These are phyloP conservation scores for Notodonta ziczac DNA, from an alignment of 2,888 invertebrate genomes.

Conservation along the genomic window DNA sequence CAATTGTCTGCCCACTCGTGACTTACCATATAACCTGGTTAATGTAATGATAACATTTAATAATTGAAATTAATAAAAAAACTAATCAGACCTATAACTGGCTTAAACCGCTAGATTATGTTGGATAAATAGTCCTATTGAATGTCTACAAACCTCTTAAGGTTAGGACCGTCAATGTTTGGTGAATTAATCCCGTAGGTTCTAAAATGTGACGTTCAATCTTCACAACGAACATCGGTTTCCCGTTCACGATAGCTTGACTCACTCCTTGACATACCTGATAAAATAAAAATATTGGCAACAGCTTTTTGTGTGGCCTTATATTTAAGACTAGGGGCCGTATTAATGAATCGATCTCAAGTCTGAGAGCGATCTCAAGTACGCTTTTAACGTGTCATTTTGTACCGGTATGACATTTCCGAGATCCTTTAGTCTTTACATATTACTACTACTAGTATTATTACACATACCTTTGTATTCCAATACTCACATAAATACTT, in stretches of 20 bases:
- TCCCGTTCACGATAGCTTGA: conserved; percentile 79
- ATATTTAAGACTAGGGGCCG: too few species aligned
- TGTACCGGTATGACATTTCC: too few species aligned
- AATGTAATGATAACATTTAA: background rate
- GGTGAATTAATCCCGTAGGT: conserved; percentile 79
- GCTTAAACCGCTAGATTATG: too few species aligned
- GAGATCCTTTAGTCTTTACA: too few species aligned
- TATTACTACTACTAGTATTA: too few species aligned
- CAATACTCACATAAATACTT: conserved; percentile 84
- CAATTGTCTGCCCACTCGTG: conserved; percentile 86
- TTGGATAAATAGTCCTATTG: too few species aligned
- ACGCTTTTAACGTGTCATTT: too few species aligned
- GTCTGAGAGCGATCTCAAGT: too few species aligned
- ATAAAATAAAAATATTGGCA: conserved; percentile 13
- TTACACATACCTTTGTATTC: background rate
- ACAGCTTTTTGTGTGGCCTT: conserved; percentile 5
- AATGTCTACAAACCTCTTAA: conserved; percentile 64
- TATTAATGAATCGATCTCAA: too few species aligned
- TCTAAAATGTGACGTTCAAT: conserved; percentile 85
- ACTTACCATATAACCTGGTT: conserved; percentile 81
- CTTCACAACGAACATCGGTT: conserved; percentile 81
- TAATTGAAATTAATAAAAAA: background rate
- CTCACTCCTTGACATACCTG: conserved; percentile 82
- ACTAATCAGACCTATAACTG: too few species aligned
- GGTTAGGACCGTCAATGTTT: conserved; percentile 82